phyloP scores from a whole-genome alignment of 53 echinoderm and acorn worm genomes.

The Holothuria leucospilota region DNA sequence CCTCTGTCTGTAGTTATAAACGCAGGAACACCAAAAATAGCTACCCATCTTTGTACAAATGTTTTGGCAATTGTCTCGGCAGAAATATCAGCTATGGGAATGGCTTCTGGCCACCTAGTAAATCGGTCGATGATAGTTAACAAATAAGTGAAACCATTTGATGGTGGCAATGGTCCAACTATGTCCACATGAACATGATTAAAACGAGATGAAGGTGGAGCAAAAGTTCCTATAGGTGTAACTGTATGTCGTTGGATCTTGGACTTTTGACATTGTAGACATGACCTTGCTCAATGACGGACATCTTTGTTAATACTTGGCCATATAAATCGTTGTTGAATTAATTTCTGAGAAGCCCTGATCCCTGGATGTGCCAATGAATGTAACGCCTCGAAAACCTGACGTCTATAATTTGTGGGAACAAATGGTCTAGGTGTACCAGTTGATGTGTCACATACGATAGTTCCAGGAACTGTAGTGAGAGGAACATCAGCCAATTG shows the following conservation, averaged over 20 bases:
- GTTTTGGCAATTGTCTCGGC: conserved; percentile 61
- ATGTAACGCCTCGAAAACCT: conserved; percentile 60
- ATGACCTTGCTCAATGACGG: conserved; percentile 62
- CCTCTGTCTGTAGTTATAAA: conserved; percentile 64
- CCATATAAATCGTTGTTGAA: conserved; percentile 71
- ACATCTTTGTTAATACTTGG: conserved; percentile 69
- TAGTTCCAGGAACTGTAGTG: conserved; percentile 35
- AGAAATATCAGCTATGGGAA: conserved; percentile 57
- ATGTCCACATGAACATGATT: conserved; percentile 59
- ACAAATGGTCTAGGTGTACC: conserved; percentile 55
- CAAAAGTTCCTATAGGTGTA: conserved; percentile 54
- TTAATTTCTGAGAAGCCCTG: conserved; percentile 57
- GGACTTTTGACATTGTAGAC: conserved; percentile 58
- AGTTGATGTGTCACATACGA: conserved; percentile 62
- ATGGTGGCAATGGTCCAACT: conserved; percentile 60
- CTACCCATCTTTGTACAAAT: conserved; percentile 52
- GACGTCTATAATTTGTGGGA: conserved; percentile 42
- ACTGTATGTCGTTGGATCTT: conserved; percentile 61
- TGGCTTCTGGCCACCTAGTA: too few relatives aligned
- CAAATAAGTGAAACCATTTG: conserved; percentile 39
- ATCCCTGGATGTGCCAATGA: conserved; percentile 74
- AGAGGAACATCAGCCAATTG: conserved; percentile 26
- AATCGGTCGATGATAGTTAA: too few relatives aligned
- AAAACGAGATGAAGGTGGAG: conserved; percentile 46
- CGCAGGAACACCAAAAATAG: conserved; percentile 54